A percentile compares a stretch with the other conserved stretches of the same genome.
These are phyloP conservation scores for Drosophila glabriapex DNA, from an alignment of 2,888 invertebrate species.

Conservation along the genomic window DNA sequence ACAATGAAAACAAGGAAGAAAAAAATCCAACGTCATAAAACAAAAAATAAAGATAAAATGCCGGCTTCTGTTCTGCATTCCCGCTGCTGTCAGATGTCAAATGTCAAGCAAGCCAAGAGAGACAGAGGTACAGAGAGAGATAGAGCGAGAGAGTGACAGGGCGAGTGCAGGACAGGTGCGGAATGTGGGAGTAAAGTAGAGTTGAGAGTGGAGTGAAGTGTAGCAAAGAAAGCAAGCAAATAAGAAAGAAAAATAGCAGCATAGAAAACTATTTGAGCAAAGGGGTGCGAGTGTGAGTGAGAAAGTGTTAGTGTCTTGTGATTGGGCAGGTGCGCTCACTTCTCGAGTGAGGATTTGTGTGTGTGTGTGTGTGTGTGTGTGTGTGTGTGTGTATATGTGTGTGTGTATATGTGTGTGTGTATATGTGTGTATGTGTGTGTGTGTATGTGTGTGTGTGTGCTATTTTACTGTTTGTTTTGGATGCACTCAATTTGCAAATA, in stretches of 20 bases:
- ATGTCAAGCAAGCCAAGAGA: slow-evolving; percentile 21
- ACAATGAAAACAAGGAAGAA: slow-evolving; percentile 9
- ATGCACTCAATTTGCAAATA: slow-evolving; percentile 39
- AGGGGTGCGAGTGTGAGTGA: slow-evolving; percentile 4
- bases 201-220: slow-evolving; percentile 12
- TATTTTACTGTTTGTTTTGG: slow-evolving; percentile 6
- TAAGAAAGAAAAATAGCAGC: slow-evolving; percentile 26
- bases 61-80: slow-evolving; percentile 19
- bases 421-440: too few species aligned
- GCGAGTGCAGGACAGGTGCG: slow-evolving; percentile 4
- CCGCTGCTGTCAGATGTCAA: slow-evolving; percentile 30
- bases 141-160: background rate
- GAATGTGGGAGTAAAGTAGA: slow-evolving; percentile 8
- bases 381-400: too few species aligned
- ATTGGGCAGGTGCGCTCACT: slow-evolving; percentile 9
- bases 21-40: slow-evolving; percentile 33
- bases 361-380: slow-evolving; percentile 8
- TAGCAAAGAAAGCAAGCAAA: slow-evolving; percentile 13
- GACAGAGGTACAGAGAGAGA: background rate
- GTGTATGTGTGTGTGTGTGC: background rate
- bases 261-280: slow-evolving; percentile 27
- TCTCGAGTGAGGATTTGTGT: slow-evolving; percentile 13
- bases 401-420: slow-evolving; percentile 9
- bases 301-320: slow-evolving; percentile 2
- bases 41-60: slow-evolving; percentile 50